phyloP scores from a whole-genome alignment of 1,140 invertebrate species.

The Saccostrea echinata region DNA sequence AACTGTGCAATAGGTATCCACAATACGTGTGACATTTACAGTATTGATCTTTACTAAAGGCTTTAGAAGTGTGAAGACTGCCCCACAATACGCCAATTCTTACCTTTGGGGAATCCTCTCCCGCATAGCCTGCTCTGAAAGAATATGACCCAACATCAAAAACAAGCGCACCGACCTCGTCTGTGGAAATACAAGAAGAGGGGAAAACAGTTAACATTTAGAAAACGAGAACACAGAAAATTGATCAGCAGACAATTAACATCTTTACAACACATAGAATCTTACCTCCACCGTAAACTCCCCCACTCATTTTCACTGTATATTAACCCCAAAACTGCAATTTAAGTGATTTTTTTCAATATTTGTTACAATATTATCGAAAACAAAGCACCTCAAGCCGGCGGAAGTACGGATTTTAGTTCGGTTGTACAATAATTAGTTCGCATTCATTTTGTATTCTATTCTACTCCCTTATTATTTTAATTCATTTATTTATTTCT shows the following conservation, averaged over 20 bases:
- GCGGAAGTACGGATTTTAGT: background rate
- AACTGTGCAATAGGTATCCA: too few relatives aligned
- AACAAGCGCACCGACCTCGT: slow-evolving; percentile 98
- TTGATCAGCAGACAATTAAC: background rate
- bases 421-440: background rate
- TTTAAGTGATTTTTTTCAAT: background rate
- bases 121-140: slow-evolving; percentile 91
- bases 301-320: slow-evolving; percentile 73
- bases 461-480: background rate
- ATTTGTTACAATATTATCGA: background rate
- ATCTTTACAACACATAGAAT: background rate
- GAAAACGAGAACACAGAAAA: too few relatives aligned
- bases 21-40: too few relatives aligned
- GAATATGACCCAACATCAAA: slow-evolving; percentile 97
- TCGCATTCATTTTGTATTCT: background rate
- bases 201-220: too few relatives aligned
- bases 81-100: background rate
- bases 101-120: slow-evolving; percentile 91
- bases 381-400: slow-evolving; percentile 10
- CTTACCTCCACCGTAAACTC: slow-evolving; percentile 77
- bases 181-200: slow-evolving; percentile 79
- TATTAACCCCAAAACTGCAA: background rate
- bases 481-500: too few relatives aligned
- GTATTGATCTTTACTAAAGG: background rate
- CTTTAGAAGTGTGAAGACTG: background rate